Base-by-base conservation (phyloP, 1,140 invertebrate genomes). In the Neodiprion pinetum region DNA sequence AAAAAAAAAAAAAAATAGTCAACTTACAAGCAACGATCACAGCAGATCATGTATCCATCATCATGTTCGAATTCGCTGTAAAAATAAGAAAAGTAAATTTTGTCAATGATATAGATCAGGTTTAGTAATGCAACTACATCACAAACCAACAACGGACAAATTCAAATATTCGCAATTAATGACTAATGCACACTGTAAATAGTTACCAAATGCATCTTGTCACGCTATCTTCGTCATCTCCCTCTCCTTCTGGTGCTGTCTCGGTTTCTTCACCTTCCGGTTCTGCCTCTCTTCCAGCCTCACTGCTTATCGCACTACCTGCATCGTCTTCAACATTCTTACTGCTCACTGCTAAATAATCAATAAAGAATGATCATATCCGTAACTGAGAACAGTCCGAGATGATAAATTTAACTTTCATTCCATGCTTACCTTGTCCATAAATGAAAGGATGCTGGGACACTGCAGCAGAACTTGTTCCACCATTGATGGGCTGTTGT, bases 31-130 rank as follows among this genome's bases (percentile, higher is more conserved):
- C 94, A 95, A 71, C 91, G 91, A 85, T 99, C 97, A 89, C 97
- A 99, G 87, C 96, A 97, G 72, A 99, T 98, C 97, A 99, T 99
- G 83, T 98, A 99, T 8, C 97, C 97, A 89, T 99, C 97, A 86
- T 99, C 97, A 86, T 98, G 97, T 50, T 96, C 93, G 81, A 96
- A 97, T 80, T 97, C 96, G 90, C 97, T 92, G 78, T 71, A 89
- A 86, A 17, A 14, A 12, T 53, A 75, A 23, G 73, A 89, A 86
- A 17, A 14, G 10, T 53, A 74, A 23, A 75, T 5, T n/a, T 74
- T 47, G 61, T 67, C 17, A n/a, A 21, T 17, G 61, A 50, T 5
- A 17, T 72, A 47, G 12, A 77, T 65, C 11, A 72, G 66, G 4
- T 70, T 23, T 40, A 40, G 14, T 70, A 23, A 48, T 48, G 17